Evolutionary conservation across 2,113 vertebrate genomes (phyloP).

Genomic region (Cyanoliseus patagonus): DNA sequence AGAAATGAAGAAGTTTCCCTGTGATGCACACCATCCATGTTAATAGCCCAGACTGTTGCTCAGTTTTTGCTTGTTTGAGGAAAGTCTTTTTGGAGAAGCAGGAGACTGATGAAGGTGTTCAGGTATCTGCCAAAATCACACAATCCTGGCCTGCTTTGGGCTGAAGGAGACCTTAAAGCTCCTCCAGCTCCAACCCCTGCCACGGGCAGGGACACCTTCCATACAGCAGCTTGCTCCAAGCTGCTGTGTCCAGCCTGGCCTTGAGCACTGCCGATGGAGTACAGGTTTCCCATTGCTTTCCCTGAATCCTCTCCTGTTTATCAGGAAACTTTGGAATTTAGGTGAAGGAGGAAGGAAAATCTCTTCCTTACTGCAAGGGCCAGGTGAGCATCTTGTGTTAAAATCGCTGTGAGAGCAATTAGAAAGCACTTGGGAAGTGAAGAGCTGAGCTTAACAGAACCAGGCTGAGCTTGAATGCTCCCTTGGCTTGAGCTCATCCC

Average conservation of each 20-base stretch:
- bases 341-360: background rate
- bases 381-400: background rate
- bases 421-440: background rate
- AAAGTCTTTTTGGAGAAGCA: background rate
- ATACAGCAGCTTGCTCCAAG: accelerated
- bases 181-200: background rate
- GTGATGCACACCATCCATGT: accelerated
- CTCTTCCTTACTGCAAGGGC: background rate
- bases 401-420: background rate
- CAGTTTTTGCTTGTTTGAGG: background rate
- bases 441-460: background rate
- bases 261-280: background rate
- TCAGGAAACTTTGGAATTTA: background rate
- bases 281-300: background rate
- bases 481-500: background rate
- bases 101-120: background rate
- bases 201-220: background rate
- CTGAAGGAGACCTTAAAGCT: background rate
- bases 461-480: background rate
- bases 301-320: background rate
- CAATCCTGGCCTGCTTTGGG: background rate
- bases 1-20: background rate
- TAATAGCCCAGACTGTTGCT: background rate
- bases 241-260: accelerated
- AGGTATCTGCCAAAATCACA: background rate